Conservation (phyloP, 2,888 invertebrate species). For the Tetragnatha montana region DNA sequence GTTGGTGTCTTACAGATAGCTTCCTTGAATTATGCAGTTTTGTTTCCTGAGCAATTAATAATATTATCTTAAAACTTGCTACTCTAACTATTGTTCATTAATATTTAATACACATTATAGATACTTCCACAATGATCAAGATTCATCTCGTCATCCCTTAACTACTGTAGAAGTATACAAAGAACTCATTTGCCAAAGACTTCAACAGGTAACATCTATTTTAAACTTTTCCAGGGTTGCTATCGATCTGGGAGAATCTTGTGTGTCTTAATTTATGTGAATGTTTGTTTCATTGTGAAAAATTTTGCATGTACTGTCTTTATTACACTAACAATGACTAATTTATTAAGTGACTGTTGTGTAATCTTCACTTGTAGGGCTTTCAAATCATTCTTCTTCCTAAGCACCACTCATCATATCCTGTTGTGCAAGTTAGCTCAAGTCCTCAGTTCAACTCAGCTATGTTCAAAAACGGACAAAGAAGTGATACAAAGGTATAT, state of each 20-base stretch:
- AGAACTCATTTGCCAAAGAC: conserved; percentile 95
- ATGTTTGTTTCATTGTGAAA: neutral
- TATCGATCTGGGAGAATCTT: too few relatives aligned
- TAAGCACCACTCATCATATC: conserved; percentile 70
- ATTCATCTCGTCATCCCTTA: conserved; percentile 62
- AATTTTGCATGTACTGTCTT: neutral
- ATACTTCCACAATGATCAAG: conserved; percentile 70
- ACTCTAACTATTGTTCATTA: neutral
- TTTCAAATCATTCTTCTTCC: conserved; percentile 75
- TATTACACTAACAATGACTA: neutral
- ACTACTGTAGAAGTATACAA: conserved; percentile 82
- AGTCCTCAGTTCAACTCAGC: conserved; percentile 67
- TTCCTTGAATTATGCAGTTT: conserved; percentile 1
- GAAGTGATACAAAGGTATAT: conserved; percentile 79
- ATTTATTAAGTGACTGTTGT: conserved; percentile 2
- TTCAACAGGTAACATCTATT: conserved; percentile 84
- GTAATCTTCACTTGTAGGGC: conserved; percentile 72
- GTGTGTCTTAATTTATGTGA: neutral
- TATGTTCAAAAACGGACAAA: conserved; percentile 51
- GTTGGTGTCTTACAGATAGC: neutral
- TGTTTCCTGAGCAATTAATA: neutral
- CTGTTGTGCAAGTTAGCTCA: conserved; percentile 64
- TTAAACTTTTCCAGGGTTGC: neutral
- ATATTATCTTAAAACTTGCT: neutral
- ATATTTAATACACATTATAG: conserved; percentile 34